phyloP scores from a whole-genome alignment of 2,797 vertebrate species.

The Lates japonicus region DNA sequence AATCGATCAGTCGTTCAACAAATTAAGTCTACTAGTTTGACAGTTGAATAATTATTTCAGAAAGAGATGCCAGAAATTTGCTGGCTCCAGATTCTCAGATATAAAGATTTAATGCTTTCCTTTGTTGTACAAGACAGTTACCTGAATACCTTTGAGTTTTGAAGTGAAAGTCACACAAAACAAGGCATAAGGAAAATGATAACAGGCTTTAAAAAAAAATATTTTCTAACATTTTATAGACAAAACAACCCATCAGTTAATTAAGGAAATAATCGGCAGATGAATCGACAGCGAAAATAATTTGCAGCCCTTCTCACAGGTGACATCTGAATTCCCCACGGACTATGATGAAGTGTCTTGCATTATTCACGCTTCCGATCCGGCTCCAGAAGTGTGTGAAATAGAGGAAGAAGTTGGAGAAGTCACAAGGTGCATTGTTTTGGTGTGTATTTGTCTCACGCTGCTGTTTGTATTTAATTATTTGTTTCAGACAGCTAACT shows the following conservation, averaged over 20 bases:
- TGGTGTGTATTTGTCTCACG: not conserved
- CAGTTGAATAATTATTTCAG: not conserved
- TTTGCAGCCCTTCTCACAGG: not conserved
- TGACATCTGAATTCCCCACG: not conserved
- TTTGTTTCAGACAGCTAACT: not conserved
- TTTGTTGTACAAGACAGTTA: too few species aligned
- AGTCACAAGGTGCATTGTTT: not conserved
- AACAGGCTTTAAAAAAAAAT: not conserved
- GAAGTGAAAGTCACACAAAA: not conserved
- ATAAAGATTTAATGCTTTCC: too few species aligned
- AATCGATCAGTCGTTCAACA: not conserved
- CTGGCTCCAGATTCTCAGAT: too few species aligned
- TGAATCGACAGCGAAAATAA: not conserved
- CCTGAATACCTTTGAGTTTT: not conserved
- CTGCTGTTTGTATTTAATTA: conserved; percentile 23
- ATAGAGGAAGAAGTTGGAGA: conserved; percentile 5
- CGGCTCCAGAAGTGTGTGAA: conserved; percentile 1
- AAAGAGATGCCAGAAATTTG: not conserved
- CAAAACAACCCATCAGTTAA: not conserved
- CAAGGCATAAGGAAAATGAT: not conserved
- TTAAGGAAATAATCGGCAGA: not conserved
- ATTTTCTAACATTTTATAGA: not conserved
- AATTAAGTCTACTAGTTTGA: not conserved
- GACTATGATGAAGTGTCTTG: not conserved
- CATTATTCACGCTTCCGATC: not conserved